A percentile compares a stretch with the other conserved stretches of the same genome.
These are phyloP conservation scores for Ophioderma brevispina DNA, from an alignment of 35 echinoderm and acorn worm species.

Conservation along the genomic window DNA sequence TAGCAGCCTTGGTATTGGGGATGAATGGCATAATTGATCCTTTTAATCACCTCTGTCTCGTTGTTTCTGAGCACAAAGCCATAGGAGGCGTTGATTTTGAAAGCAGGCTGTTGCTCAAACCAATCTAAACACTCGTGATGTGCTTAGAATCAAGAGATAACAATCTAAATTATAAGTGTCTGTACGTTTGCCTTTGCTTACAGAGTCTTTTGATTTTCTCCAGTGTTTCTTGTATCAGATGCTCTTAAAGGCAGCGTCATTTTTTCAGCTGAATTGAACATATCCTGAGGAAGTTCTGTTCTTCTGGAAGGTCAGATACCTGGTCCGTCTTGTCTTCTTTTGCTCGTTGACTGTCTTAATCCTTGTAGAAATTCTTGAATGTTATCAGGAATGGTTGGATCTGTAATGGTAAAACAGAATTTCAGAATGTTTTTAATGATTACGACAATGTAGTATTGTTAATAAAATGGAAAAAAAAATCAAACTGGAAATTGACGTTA, in stretches of 20 bases:
- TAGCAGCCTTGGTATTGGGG: background rate
- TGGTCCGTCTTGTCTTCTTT: background rate
- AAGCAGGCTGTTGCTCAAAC: slow-evolving; percentile 25
- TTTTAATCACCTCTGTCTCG: slow-evolving; percentile 12
- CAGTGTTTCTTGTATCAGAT: background rate
- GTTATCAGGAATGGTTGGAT: too few species aligned
- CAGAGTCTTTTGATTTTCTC: background rate
- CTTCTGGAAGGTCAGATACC: background rate
- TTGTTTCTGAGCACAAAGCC: slow-evolving; percentile 20
- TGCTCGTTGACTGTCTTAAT: background rate
- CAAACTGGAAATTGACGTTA: too few species aligned
- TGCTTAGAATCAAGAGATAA: background rate
- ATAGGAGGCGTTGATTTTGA: slow-evolving; percentile 35
- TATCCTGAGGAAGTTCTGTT: background rate
- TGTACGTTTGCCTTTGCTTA: background rate
- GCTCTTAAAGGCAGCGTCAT: background rate
- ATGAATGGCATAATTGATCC: background rate
- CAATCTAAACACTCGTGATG: background rate
- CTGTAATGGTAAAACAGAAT: too few species aligned
- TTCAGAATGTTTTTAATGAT: too few species aligned
- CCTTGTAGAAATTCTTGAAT: too few species aligned
- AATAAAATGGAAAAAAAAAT: too few species aligned
- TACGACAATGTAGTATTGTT: too few species aligned
- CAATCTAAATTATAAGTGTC: slow-evolving; percentile 47
- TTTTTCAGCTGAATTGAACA: background rate